phyloP scores from a whole-genome alignment of 2,797 vertebrate species.

The Eutrigla gurnardus region DNA sequence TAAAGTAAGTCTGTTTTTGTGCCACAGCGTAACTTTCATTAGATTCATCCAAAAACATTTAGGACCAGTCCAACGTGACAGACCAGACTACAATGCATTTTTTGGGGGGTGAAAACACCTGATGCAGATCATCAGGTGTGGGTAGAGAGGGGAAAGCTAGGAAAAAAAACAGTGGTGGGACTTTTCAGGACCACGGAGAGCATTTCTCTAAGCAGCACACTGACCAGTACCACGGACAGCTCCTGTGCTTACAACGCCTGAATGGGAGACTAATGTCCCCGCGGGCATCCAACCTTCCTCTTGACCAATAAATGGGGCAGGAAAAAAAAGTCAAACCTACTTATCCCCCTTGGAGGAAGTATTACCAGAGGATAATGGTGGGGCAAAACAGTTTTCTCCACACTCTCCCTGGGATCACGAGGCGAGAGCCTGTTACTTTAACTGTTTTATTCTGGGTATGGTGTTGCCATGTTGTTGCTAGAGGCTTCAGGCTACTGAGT shows the following conservation, averaged over 20 bases:
- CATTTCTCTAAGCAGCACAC: too few relatives aligned
- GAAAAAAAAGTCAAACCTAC: background rate
- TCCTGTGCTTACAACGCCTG: constrained; percentile 4
- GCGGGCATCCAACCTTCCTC: background rate
- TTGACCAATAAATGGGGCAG: constrained; percentile 1
- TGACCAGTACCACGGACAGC: constrained; percentile 50
- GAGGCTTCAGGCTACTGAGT: constrained; percentile 22
- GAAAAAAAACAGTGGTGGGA: background rate
- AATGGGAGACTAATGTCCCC: background rate
- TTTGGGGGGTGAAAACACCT: background rate
- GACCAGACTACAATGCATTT: too few relatives aligned
- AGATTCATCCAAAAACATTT: background rate
- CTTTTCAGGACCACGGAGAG: constrained; percentile 1
- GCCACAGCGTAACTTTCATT: background rate
- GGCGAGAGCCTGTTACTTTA: constrained; percentile 42
- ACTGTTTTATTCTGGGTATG: constrained; percentile 40
- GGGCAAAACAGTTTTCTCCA: constrained; percentile 6
- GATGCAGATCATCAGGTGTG: background rate
- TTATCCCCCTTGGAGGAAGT: background rate
- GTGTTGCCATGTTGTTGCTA: constrained; percentile 39
- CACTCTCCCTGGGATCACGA: constrained; percentile 9
- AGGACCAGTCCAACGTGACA: background rate
- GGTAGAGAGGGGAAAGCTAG: background rate
- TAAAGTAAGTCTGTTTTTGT: background rate
- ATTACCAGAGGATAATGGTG: constrained; percentile 26